Base-by-base conservation (phyloP, 2,888 invertebrate species). In the Stenolophus ochropezus region DNA sequence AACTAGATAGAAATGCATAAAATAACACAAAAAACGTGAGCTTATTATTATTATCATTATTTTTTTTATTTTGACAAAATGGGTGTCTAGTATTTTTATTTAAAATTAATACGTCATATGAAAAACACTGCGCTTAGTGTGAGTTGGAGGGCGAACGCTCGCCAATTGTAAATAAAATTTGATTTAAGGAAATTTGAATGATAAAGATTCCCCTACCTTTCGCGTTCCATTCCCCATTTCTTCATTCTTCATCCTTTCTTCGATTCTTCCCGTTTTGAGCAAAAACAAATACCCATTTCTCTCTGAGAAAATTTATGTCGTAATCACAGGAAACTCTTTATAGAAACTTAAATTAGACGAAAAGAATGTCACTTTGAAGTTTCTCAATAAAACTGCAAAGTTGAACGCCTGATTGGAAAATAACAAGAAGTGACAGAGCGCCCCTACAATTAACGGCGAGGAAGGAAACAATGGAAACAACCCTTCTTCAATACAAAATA, bases 381-480 rank as follows among this genome's bases (percentile, higher is more conserved):
- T 77, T 77, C 49, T 61, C 77, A 61, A 77, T 77, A 61, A 77
- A 77, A 77, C 42, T 56, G 49, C 16, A 47, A 77, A 77, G 27
- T 61, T 58, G 51, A 25, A 42, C 61, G 56, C 18, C 33, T 77
- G 77, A 77, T 77, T 77, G 77, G 77, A 58, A 77, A 77, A 77
- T 77, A 77, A 77, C 77, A 77, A 77, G 77, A 77, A 77, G 58
- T 77, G 77, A 61, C 58, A 33, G 61, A 61, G 42, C 65, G 65
- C 61, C 61, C 14, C 27, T 4, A 49, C 47, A 73, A 73, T 73
- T 73, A 73, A 73, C 2, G 49, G 20, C 8, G 8, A 21, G 1
- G 25, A 14, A 5, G 1, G 61, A 14, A 61, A 25, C 61, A 8
- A 20, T 11, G 3, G 56, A 16, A 51, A 14, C 11, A 27, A 23